Evolutionary conservation across 2,797 vertebrate species (phyloP).

Genomic region (Premnoplex brunnescens): DNA sequence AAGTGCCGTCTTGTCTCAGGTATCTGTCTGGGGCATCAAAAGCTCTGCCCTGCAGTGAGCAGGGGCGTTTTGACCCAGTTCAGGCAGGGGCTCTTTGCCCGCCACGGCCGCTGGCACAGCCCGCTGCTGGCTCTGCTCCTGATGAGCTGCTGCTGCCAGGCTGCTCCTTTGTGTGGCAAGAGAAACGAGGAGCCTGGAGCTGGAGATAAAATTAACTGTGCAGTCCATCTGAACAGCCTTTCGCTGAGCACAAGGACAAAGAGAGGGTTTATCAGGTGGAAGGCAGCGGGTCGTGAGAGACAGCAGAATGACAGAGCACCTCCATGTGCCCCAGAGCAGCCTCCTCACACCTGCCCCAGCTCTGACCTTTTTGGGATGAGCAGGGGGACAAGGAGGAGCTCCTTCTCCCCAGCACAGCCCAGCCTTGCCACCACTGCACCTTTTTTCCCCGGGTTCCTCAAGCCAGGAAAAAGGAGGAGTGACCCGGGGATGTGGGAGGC

Average conservation of each 20-base stretch:
- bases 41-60: background rate
- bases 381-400: background rate
- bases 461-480: background rate
- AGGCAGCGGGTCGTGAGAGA: background rate
- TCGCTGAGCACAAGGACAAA: background rate
- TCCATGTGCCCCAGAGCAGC: background rate
- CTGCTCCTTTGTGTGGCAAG: background rate
- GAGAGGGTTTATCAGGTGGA: background rate
- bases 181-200: background rate
- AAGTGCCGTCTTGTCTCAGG: conserved; percentile 22
- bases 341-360: background rate
- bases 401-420: accelerated
- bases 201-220: conserved; percentile 1
- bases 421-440: background rate
- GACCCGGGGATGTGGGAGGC: background rate
- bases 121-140: background rate
- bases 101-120: background rate
- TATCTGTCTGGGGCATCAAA: conserved; percentile 39
- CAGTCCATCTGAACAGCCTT: background rate
- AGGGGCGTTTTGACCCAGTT: background rate
- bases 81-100: background rate
- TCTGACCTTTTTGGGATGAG: background rate
- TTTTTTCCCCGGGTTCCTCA: accelerated
- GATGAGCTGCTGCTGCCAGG: conserved; percentile 3
- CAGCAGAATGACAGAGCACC: background rate